These are phyloP conservation scores for Heliopora coerulea DNA, from an alignment of 92 coral and sea anemone genomes.

Conservation along the genomic window DNA sequence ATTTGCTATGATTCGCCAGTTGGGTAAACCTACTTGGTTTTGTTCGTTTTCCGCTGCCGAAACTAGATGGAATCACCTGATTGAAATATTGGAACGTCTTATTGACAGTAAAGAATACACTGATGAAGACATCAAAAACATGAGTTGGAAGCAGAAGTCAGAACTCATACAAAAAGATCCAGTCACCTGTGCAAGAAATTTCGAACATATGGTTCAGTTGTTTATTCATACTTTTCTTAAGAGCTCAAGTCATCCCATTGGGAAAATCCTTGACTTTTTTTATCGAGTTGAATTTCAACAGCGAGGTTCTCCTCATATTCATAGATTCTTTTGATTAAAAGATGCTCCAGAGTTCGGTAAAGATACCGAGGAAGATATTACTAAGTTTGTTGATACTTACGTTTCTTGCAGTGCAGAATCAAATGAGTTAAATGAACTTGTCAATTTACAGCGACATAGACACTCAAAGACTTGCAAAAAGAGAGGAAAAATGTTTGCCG, in stretches of 20 bases:
- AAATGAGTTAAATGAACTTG: not conserved
- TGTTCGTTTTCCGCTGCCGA: slow-evolving; percentile 44
- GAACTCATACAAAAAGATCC: slow-evolving; percentile 65
- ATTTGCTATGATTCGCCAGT: slow-evolving; percentile 36
- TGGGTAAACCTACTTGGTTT: slow-evolving; percentile 31
- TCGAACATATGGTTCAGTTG: slow-evolving; percentile 64
- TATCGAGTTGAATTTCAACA: slow-evolving; percentile 64
- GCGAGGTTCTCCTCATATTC: slow-evolving; percentile 63
- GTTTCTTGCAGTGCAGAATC: slow-evolving; percentile 10
- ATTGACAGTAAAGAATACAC: slow-evolving; percentile 27
- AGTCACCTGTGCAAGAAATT: slow-evolving; percentile 67
- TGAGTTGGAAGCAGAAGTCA: slow-evolving; percentile 37
- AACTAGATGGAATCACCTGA: slow-evolving; percentile 32
- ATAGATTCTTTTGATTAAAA: slow-evolving; percentile 49
- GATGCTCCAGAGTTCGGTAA: slow-evolving; percentile 24
- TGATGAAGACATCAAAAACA: slow-evolving; percentile 17
- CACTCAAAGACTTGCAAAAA: slow-evolving; percentile 33
- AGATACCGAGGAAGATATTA: not conserved
- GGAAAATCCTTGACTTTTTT: slow-evolving; percentile 60
- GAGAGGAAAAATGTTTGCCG: not conserved
- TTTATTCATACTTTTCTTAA: slow-evolving; percentile 54
- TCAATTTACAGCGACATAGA: slow-evolving; percentile 23
- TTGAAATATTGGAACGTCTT: slow-evolving; percentile 25
- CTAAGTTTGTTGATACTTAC: slow-evolving; percentile 9
- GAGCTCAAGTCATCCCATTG: slow-evolving; percentile 49